phyloP scores from a whole-genome alignment of 1,140 invertebrate species.

The Magallana gigas region DNA sequence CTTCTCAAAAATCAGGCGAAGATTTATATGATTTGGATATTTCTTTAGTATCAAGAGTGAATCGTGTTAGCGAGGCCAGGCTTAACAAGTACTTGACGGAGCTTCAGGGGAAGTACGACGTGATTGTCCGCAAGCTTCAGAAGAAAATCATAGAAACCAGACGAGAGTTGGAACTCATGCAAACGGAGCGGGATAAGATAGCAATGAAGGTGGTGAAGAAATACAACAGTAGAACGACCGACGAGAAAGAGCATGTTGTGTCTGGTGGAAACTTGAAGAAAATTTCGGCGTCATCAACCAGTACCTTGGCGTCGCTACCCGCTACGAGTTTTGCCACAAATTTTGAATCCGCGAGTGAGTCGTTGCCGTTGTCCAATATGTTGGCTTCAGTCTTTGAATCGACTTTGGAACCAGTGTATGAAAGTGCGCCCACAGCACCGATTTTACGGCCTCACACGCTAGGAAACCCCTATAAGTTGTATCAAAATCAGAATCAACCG shows the following conservation, averaged over 20 bases:
- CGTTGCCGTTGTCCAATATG: not conserved
- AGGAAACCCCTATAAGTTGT: not conserved
- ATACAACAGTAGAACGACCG: not conserved
- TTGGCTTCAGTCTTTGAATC: not conserved
- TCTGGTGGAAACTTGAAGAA: not conserved
- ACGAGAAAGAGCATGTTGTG: not conserved
- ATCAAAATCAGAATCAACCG: not conserved
- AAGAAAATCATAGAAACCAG: constrained; percentile 26
- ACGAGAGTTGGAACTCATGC: constrained; percentile 9
- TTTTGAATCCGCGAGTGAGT: not conserved
- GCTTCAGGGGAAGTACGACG: constrained; percentile 3
- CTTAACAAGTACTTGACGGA: not conserved
- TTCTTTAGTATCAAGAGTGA: not conserved
- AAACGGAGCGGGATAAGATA: not conserved
- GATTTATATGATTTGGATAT: not conserved
- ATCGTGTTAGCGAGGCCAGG: not conserved
- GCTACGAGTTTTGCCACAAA: not conserved
- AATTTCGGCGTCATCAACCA: not conserved
- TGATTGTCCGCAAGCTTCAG: not conserved
- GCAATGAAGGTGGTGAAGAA: constrained; percentile 6
- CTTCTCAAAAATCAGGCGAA: not conserved
- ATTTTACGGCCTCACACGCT: not conserved
- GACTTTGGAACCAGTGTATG: not conserved
- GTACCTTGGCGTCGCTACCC: not conserved
- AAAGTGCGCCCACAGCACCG: not conserved